Conservation (phyloP, 2,113 vertebrate genomes). For the Vulpes ferrilata region DNA sequence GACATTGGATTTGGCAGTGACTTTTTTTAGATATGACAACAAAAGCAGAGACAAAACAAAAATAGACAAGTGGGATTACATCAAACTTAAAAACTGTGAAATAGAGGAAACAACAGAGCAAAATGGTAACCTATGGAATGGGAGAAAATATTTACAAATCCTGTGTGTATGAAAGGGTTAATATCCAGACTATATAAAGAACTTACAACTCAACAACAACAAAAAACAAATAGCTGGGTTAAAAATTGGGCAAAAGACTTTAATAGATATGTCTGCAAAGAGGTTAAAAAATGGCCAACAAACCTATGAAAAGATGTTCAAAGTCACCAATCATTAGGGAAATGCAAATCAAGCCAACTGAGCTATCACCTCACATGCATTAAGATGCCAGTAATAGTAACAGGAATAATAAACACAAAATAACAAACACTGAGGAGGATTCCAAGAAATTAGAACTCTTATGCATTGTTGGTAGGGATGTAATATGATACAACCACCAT, state of each 20-base stretch:
- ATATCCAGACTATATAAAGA: background rate
- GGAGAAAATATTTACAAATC: background rate
- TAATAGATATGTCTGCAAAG: background rate
- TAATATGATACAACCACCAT: background rate
- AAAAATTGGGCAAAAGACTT: background rate
- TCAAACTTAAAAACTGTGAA: background rate
- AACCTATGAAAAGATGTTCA: background rate
- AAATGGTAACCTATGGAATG: background rate
- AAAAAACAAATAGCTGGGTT: background rate
- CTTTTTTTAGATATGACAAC: background rate
- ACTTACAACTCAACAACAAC: background rate
- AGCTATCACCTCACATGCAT: too few relatives aligned
- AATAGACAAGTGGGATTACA: background rate
- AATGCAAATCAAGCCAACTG: background rate
- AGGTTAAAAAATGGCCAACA: background rate
- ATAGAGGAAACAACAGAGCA: background rate
- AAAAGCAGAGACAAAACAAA: background rate
- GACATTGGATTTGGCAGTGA: background rate
- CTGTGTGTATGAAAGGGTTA: background rate
- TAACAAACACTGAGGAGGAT: background rate
- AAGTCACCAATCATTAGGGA: background rate
- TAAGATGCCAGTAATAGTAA: background rate
- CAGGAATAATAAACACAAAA: background rate
- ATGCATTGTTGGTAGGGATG: background rate
- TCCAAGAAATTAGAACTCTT: background rate